Evolutionary conservation across 2,888 invertebrate genomes (phyloP), one percentile per base, ranked within the genome.

Genomic region (Elmis aenea): DNA sequence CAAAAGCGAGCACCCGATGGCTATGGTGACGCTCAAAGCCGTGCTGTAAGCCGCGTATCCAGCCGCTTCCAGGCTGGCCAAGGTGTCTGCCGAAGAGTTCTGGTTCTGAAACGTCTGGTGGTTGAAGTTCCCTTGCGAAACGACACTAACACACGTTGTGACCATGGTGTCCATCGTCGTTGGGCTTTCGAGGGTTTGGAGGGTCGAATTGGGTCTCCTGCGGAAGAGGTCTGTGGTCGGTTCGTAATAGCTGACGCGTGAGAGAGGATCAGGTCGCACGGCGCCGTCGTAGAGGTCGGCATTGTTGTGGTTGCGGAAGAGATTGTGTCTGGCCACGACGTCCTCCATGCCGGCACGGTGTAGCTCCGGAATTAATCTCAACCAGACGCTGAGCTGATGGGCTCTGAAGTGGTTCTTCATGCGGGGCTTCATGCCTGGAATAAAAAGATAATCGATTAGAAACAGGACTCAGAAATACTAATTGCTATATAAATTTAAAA

Each of bases 331-430:
- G 1, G 85, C 83, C 24, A 86, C 85, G 5, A 87, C 88, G 65
- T 89, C 89, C 58, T 88, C 89, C 87, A 89, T 89, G 2, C 89
- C 89, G 0, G 87, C 84, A 33, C 88, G 74, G 62, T 90, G 89
- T 0, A 90, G 74, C 64, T 94, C 93, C 0, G 95, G 95, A 26
- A 96, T 87, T 4, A 95, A 76, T 3, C 94, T 84, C 5, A 94
- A 70, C 96, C 96, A 96, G 25, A 95, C 89, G 26, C 94, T 93
- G 29, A 95, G 75, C 62, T 94, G 92, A 68, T 94, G 93, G 1
- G 94, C 92, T 28, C 94, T 78, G 70, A 90, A 95, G 71, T 94
- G 94, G 64, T 92, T 91, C 63, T 89, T 90, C 69, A 91, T 79
- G 42, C 85, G 81, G 1, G 93, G 89, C 61, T 92, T 91, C 78